Percentiles rank a stretch among this genome's conserved stretches.
These are phyloP conservation scores for Amblyopsis hoosieri DNA, from an alignment of 2,797 vertebrate genomes.

Conservation along the genomic window DNA sequence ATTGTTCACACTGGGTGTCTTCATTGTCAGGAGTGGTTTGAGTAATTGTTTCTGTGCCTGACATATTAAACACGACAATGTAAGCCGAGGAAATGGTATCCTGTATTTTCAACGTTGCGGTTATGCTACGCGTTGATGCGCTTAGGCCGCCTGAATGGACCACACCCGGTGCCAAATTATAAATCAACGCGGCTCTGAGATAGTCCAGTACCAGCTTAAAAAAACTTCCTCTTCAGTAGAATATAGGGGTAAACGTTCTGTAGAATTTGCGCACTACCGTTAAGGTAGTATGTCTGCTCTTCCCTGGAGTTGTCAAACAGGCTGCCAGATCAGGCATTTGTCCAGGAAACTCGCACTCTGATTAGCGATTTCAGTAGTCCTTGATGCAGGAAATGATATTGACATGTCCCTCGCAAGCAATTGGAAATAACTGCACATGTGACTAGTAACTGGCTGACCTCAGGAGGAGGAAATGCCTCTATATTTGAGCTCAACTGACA, in stretches of 20 bases:
- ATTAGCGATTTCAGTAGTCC: background rate
- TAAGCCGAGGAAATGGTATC: conserved; percentile 23
- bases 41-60: conserved; percentile 12
- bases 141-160: conserved; percentile 33
- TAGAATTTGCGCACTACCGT: no score
- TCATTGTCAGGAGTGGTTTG: conserved; percentile 35
- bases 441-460: conserved; percentile 45
- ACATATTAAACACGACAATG: conserved; percentile 17
- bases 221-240: background rate
- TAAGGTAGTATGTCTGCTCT: no score
- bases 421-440: conserved; percentile 47
- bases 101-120: conserved; percentile 21
- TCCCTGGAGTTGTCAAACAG: no score
- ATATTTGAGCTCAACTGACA: conserved; percentile 2
- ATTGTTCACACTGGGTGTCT: conserved; percentile 30
- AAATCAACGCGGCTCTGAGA: background rate
- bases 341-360: background rate
- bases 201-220: background rate
- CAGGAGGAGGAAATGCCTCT: conserved; percentile 56
- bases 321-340: background rate
- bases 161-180: conserved; percentile 34
- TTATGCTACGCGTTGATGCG: conserved; percentile 51
- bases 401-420: conserved; percentile 53
- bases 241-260: background rate
- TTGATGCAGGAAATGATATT: conserved; percentile 59